Base-by-base conservation (phyloP, 2,113 vertebrate genomes). In the Forbesichthys agassizii region DNA sequence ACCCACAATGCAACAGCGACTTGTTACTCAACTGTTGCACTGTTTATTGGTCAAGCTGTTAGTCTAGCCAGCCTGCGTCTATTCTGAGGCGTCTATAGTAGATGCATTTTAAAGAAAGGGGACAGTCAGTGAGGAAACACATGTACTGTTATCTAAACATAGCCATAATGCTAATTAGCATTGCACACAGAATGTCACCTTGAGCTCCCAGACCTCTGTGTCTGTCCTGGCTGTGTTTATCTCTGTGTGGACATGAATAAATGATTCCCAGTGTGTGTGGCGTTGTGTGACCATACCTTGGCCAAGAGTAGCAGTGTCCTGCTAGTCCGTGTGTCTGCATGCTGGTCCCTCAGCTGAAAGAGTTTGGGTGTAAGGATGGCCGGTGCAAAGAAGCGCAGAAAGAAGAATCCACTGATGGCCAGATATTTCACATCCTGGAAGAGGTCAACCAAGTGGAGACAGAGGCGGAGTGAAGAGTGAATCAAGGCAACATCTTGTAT, bases 281-380 rank as follows among this genome's bases (percentile, higher is more conserved):
- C 27, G 12, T 11, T 14, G 27, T 66, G 55, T 51, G 33, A 60
- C 66, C 11, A 16, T 82, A 96, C 96, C 95, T 97, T 97, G 86
- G 96, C 94, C 0, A 97, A 89, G 48, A 98, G 93, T 64, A 98
- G 87, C 56, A 98, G 92, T 0, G 95, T 96, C 73, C 93, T 93
- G 76, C 94, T 75, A 1, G 95, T 97, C 63, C 94, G 93, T 0
- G 95, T 93, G 42, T 96, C 94, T 0, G 94, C 93, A 0, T 98
- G 95, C 72, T 95, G 94, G 69, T 98, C 95, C 69, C 93, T 87
- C 74, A 98, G 94, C 78, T 94, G 80, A 68, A 98, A 98, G 74
- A 97, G 92, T 86, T 98, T 98, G 0, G 95, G 96, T 0, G 94
- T 96, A 77, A 98, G 93, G 79, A 97, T 92, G 0, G 95, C 94